These are phyloP conservation scores for Ageneiosus marmoratus DNA, from an alignment of 2,113 vertebrate genomes.

Conservation along the genomic window DNA sequence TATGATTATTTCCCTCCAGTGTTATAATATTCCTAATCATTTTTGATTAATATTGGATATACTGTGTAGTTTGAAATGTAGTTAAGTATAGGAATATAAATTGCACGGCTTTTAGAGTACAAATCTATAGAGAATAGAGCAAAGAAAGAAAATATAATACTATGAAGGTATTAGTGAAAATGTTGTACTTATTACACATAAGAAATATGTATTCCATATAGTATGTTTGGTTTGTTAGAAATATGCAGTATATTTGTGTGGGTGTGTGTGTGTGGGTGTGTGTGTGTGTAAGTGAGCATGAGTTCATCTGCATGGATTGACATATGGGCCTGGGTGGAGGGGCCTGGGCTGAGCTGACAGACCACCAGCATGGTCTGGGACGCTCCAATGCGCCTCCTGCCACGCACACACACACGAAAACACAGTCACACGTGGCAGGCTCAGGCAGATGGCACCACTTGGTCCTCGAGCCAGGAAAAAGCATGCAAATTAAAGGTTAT, in stretches of 20 bases:
- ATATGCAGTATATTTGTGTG: conserved; percentile 9
- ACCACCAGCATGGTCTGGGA: conserved; percentile 84
- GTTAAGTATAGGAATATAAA: background rate
- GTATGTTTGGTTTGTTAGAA: background rate
- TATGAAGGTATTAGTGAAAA: background rate
- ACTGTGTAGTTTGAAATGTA: background rate
- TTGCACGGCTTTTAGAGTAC: background rate
- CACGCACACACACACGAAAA: conserved; percentile 73
- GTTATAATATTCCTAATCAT: too few relatives aligned
- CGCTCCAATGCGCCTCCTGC: conserved; percentile 46
- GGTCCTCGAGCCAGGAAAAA: conserved; percentile 92
- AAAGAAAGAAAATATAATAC: background rate
- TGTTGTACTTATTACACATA: background rate
- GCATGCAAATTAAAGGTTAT: conserved; percentile 99
- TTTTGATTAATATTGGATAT: background rate
- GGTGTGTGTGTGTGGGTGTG: conserved; percentile 33
- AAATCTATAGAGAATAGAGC: background rate
- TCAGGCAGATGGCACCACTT: conserved; percentile 94
- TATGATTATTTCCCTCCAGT: background rate
- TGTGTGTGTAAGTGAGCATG: conserved; percentile 77
- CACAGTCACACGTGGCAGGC: conserved; percentile 60
- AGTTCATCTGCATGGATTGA: conserved; percentile 75
- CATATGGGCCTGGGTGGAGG: conserved; percentile 87
- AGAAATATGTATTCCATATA: background rate
- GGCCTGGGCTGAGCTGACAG: conserved; percentile 83